Evolutionary conservation across 2,888 invertebrate species (phyloP), one percentile per base, ranked within the genome.

Genomic region (Sipha maydis): DNA sequence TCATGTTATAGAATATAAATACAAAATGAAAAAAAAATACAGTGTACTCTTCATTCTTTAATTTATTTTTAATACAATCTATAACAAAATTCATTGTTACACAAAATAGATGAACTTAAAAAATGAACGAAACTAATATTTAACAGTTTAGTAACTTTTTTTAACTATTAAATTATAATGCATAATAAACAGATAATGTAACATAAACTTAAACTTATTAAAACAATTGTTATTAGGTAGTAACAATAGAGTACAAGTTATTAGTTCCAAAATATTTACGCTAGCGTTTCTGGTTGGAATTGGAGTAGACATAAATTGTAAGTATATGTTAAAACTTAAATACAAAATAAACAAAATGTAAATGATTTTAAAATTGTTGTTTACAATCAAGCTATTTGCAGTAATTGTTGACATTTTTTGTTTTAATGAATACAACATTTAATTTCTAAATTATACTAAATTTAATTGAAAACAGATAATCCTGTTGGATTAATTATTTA

Each of bases 171-270:
- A 85, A 77, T 67, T 67, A 48, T 77, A 75, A 83, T 83, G 75
- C 75, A 61, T 85, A 85, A 85, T 69, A 78, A 85, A 85, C 85
- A 78, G 69, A 85, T 48, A 78, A 85, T 85, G 69, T 85, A 85
- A 69, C 77, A 76, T 85, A 85, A 85, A 85, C 85, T 85, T 85
- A 77, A 84, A 85, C 67, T 31, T 69, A 77, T 85, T n/a, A 78
- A 77, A 85, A 78, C 25, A 17, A 69, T 77, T 77, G 61, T 69
- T 78, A 54, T 31, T 69, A 85, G 28, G 9, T 28, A 85, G 7
- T 85, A 85, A 85, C 85, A 69, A 85, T 85, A 84, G 7, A 77
- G 28, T 77, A 85, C 19, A 67, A 67, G 76, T 28, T 38, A 38
- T 31, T 75, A 54, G 41, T 48, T 77, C 31, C 25, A 67, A 75